Evolutionary conservation across 2,113 vertebrate species (phyloP), one percentile per base, ranked within the genome.

Genomic region (Lethenteron reissneri): DNA sequence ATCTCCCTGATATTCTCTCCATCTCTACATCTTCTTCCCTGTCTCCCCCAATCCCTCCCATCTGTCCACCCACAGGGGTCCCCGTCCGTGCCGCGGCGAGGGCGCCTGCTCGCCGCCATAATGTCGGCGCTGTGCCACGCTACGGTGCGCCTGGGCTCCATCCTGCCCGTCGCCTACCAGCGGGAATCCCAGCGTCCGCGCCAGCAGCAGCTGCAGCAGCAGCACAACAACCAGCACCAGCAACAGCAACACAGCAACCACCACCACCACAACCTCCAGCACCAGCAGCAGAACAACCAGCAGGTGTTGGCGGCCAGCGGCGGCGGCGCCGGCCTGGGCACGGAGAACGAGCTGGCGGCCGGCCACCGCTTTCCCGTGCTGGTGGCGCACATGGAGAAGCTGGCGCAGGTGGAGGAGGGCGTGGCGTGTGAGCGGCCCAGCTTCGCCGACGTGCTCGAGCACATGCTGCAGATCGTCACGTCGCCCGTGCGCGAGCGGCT

Each of bases 111-210:
- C 68, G 94, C 94, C 17, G 94, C 94, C 1, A 91, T 99, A 2
- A 99, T 99, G 94, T 99, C 94, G 10, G 94, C 94, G 5, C 82
- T 99, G 17, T 96, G 94, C 78, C 89, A 97, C 76, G 94, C 92
- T 0, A 96, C 91, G 0, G 91, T 97, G 7, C 97, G 92, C 76
- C 80, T 99, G 77, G 96, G 90, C 3, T 96, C 94, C 56, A 95
- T 99, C 75, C 84, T 99, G 56, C 94, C 94, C 1, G 95, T 99
- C n/a, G 91, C 92, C 0, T 99, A 95, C 8, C 91, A 99, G 2
- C 92, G 94, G 14, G 94, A 99, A 75, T 87, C 89, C 0, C 79
- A 97, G 59, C 84, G 91, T 41, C 92, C 94, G 0, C 83, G 95
- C 76, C 87, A 92, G 74, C 96, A 97, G 71, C 94, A 97, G 81